phyloP scores from a whole-genome alignment of 1,140 invertebrate species.

The Acromyrmex echinatior region DNA sequence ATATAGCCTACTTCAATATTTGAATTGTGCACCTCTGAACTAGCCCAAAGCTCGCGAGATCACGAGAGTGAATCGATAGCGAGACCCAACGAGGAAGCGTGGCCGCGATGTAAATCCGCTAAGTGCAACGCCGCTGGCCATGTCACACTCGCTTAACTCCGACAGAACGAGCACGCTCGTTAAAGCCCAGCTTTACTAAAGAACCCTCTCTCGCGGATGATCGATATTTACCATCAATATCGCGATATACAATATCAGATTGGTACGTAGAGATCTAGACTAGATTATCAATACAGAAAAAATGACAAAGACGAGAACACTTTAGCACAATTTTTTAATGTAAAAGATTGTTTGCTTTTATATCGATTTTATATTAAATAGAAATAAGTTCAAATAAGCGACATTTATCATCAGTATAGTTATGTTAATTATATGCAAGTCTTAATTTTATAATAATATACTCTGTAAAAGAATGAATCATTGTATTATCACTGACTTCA shows the following conservation, averaged over 20 bases:
- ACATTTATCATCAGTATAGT: background rate
- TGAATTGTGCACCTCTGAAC: slow-evolving; percentile 49
- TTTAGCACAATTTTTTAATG: background rate
- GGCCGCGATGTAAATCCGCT: slow-evolving; percentile 59
- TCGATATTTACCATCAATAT: slow-evolving; percentile 51
- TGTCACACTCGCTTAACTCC: slow-evolving; percentile 60
- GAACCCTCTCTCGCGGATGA: background rate
- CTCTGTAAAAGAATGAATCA: no score
- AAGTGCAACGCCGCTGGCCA: slow-evolving; percentile 53
- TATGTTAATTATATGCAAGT: background rate
- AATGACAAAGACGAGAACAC: background rate
- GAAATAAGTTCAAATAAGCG: background rate
- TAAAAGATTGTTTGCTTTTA: background rate
- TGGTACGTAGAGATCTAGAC: background rate
- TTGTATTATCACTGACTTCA: no score
- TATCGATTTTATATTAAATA: background rate
- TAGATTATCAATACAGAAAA: background rate
- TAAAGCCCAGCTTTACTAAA: slow-evolving; percentile 57
- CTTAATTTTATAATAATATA: background rate
- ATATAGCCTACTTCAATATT: slow-evolving; percentile 27
- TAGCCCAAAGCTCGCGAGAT: slow-evolving; percentile 53
- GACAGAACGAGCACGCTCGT: slow-evolving; percentile 60
- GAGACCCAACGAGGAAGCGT: slow-evolving; percentile 52
- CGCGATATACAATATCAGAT: background rate
- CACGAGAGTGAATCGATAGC: slow-evolving; percentile 48